phyloP scores from a whole-genome alignment of 2,113 vertebrate genomes.

The Pelobates fuscus region DNA sequence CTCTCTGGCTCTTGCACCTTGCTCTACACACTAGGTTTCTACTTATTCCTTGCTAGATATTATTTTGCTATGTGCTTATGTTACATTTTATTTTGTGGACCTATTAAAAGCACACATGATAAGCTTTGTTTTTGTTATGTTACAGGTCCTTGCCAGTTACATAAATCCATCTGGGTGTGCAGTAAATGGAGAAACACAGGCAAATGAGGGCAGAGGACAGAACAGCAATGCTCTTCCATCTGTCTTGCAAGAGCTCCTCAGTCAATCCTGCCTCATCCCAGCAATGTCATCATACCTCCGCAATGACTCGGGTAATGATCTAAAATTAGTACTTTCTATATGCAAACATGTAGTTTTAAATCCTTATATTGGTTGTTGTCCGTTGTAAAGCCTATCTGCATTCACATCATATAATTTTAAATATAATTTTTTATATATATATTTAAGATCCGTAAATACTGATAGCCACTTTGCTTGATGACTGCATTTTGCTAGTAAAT shows the following conservation, averaged over 20 bases:
- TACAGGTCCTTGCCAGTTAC: constrained; percentile 94
- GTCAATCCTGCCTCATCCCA: constrained; percentile 96
- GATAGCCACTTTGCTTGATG: no score
- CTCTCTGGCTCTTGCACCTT: no score
- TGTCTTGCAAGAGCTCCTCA: constrained; percentile 90
- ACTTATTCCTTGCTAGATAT: no score
- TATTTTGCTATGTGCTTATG: no score
- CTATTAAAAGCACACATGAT: background rate
- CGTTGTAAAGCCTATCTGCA: no score
- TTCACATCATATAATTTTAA: no score
- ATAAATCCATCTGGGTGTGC: constrained; percentile 89
- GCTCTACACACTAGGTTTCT: no score
- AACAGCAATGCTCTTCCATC: constrained; percentile 89
- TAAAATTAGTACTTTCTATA: background rate
- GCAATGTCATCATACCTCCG: constrained; percentile 98
- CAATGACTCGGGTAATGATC: constrained; percentile 88
- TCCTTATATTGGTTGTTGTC: no score
- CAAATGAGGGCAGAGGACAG: constrained; percentile 78
- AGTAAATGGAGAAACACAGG: constrained; percentile 73
- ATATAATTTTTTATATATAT: no score
- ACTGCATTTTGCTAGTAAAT: no score
- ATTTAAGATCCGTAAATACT: no score
- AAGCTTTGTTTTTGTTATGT: constrained; percentile 5
- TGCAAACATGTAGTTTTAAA: background rate
- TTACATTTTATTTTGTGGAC: no score